phyloP scores from a whole-genome alignment of 2,113 vertebrate species.

The Typhlomys cinereus region DNA sequence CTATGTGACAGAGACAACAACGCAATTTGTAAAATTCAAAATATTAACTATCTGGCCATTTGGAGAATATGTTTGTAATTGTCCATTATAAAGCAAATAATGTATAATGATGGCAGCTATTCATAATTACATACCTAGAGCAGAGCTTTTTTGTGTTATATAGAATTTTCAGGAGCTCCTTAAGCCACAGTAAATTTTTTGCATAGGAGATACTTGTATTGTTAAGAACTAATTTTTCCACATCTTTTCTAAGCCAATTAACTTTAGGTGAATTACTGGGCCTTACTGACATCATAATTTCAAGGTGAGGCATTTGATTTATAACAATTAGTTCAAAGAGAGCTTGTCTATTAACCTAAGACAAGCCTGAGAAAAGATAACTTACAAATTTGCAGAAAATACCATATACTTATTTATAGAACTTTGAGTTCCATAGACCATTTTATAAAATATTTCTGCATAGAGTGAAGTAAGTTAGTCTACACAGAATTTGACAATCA shows the following conservation, averaged over 20 bases:
- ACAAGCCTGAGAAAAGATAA: not conserved
- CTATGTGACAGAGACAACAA: not conserved
- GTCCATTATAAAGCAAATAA: not conserved
- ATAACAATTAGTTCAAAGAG: conserved; percentile 11
- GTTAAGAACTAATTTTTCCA: not conserved
- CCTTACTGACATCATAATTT: not conserved
- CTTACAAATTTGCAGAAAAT: not conserved
- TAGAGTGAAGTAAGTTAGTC: not conserved
- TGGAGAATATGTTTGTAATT: not conserved
- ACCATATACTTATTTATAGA: not conserved
- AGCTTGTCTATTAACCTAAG: not conserved
- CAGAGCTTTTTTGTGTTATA: not conserved
- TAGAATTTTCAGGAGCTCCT: not conserved
- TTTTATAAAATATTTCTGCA: not conserved
- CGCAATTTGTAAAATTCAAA: not conserved
- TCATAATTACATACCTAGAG: not conserved
- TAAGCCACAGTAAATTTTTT: not conserved
- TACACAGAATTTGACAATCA: not conserved
- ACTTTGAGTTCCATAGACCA: not conserved
- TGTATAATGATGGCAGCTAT: not conserved
- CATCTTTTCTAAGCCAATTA: conserved; percentile 27
- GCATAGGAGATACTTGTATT: conserved; percentile 13
- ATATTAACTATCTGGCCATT: not conserved
- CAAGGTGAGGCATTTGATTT: conserved; percentile 31
- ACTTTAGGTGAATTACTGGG: not conserved